Evolutionary conservation across 2,113 vertebrate species (phyloP).

Genomic region (Indicator indicator): DNA sequence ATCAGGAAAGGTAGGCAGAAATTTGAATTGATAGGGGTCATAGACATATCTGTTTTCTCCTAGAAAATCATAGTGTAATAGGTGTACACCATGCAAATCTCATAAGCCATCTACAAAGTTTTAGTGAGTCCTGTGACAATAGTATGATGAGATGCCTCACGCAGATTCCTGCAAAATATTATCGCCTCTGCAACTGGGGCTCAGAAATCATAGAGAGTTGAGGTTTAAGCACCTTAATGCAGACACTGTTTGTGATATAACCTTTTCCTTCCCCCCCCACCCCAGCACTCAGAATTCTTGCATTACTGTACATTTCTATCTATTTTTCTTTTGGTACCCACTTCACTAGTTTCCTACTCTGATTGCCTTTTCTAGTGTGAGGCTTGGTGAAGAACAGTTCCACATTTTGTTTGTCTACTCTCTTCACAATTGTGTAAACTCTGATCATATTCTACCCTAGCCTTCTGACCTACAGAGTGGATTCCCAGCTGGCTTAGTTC

Average conservation of each 20-base stretch:
- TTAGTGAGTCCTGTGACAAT: background rate
- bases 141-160: background rate
- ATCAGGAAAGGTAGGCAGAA: background rate
- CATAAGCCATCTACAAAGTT: background rate
- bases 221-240: background rate
- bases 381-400: background rate
- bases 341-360: background rate
- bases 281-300: background rate
- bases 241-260: background rate
- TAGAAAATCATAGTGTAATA: background rate
- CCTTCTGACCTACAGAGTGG: background rate
- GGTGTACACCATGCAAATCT: background rate
- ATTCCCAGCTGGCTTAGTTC: background rate
- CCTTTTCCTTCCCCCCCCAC: background rate
- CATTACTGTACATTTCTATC: background rate
- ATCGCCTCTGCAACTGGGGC: background rate
- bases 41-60: background rate
- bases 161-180: background rate
- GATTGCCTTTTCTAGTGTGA: background rate
- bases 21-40: background rate
- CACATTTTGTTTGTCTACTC: background rate
- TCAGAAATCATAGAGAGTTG: background rate
- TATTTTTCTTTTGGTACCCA: background rate
- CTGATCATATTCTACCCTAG: background rate
- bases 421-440: background rate